These are phyloP conservation scores for Drosophila takahashii DNA, from an alignment of 1,140 invertebrate species.

Conservation along the genomic window DNA sequence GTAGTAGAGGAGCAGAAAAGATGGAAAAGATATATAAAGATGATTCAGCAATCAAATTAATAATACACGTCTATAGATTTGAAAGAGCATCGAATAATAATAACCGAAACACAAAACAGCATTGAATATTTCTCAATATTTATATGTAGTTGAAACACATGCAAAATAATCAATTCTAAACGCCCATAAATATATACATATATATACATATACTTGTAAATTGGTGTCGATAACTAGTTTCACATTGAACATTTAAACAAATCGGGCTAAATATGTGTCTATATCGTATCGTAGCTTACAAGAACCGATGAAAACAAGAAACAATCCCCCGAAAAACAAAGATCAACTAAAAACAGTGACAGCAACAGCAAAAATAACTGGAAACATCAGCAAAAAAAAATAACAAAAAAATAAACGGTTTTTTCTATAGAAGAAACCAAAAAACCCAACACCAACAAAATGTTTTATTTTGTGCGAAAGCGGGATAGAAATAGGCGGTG, in stretches of 20 bases:
- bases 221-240: slow-evolving; percentile 21
- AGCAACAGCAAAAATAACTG: slow-evolving; percentile 11
- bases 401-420: slow-evolving; percentile 72
- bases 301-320: slow-evolving; percentile 9
- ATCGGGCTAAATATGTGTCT: slow-evolving; percentile 25
- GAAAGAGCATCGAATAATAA: slow-evolving; percentile 28
- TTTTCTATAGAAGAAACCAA: slow-evolving; percentile 77
- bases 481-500: background rate
- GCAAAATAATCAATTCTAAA: slow-evolving; percentile 43
- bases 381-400: slow-evolving; percentile 44
- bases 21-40: slow-evolving; percentile 17
- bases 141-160: slow-evolving; percentile 36
- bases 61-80: slow-evolving; percentile 13
- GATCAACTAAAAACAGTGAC: slow-evolving; percentile 14
- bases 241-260: slow-evolving; percentile 17
- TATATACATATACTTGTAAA: slow-evolving; percentile 24
- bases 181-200: slow-evolving; percentile 7
- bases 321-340: slow-evolving; percentile 1
- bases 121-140: slow-evolving; percentile 31
- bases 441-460: slow-evolving; percentile 50
- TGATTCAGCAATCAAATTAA: slow-evolving; percentile 19
- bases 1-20: background rate
- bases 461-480: slow-evolving; percentile 12
- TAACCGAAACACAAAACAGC: slow-evolving; percentile 13
- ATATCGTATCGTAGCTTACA: slow-evolving; percentile 30